Evolutionary conservation across 2,113 vertebrate genomes (phyloP), one percentile per base, ranked within the genome.

Genomic region (Muscicapa adusta): DNA sequence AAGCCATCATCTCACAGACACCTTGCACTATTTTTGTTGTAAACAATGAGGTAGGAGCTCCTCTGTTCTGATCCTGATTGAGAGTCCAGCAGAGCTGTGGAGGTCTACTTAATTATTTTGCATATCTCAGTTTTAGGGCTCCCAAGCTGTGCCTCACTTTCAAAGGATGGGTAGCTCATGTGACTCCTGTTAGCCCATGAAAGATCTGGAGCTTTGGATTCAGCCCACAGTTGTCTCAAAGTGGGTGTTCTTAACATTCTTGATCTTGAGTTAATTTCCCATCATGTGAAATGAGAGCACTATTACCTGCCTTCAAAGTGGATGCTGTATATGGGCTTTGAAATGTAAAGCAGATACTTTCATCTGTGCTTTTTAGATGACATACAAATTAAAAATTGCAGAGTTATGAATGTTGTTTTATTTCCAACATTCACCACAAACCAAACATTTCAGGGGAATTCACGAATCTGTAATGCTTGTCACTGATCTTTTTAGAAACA

Each of bases 351-450:
- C 65, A 58, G 81, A 76, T 57, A 24, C 81, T 96, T 87, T 86
- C 51, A 79, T 83, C 83, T 89, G 82, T 85, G 76, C 61, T 80
- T 92, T 96, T 95, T 70, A 91, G 65, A 66, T 88, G 76, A 84
- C 78, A 71, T 73, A 91, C 57, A 57, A 89, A 91, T 88, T 87
- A 91, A 94, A 94, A 95, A 87, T 51, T 33, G 33, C 31, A 31
- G 63, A 91, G 61, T 80, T 91, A 78, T 89, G 95, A 94, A 82
- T 70, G 53, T 74, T 93, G 60, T 60, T 86, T 95, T 96, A 57
- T 95, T 94, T 97, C 86, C 81, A 96, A 54, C 65, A 51, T 85
- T 96, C 45, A 93, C 97, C 97, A 93, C 95, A 96, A 94, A 93
- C 80, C 85, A 80, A 94, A 85, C 50, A 81, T 85, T 96, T 85